Conservation (phyloP, 1,140 invertebrate genomes). For the Chironomus tepperi region DNA sequence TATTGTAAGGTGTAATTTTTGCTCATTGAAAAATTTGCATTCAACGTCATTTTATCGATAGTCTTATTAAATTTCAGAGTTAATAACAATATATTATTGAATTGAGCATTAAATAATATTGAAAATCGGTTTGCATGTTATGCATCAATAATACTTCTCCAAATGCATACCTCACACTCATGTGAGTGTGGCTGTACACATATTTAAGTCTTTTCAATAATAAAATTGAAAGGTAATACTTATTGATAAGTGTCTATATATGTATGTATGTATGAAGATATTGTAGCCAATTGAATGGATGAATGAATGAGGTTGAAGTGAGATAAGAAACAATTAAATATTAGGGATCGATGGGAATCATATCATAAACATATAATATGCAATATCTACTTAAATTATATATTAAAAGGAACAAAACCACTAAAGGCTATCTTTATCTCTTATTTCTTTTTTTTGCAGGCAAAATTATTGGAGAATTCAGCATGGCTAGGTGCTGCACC, state of each 20-base stretch:
- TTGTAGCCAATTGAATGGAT: not conserved
- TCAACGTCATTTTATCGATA: conserved; percentile 13
- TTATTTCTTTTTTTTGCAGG: conserved; percentile 52
- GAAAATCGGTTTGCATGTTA: not conserved
- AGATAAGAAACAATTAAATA: conserved; percentile 15
- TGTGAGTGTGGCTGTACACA: too few relatives aligned
- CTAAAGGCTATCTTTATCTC: not conserved
- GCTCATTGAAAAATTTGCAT: not conserved
- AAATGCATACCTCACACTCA: too few relatives aligned
- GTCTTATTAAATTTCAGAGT: not conserved
- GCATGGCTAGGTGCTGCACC: conserved; percentile 80
- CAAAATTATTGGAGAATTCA: conserved; percentile 79
- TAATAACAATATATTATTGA: conserved; percentile 12
- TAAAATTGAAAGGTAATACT: too few relatives aligned
- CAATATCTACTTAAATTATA: not conserved
- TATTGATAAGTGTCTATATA: too few relatives aligned
- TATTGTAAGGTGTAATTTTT: conserved; percentile 6
- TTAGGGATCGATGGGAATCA: not conserved
- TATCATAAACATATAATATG: not conserved
- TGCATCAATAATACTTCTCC: not conserved
- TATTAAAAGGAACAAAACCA: not conserved
- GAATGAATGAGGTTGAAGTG: not conserved
- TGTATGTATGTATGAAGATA: too few relatives aligned
- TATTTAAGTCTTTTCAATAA: too few relatives aligned
- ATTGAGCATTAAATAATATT: conserved; percentile 4